phyloP scores from a whole-genome alignment of 2,797 vertebrate genomes.

The Lophotriccus pileatus region DNA sequence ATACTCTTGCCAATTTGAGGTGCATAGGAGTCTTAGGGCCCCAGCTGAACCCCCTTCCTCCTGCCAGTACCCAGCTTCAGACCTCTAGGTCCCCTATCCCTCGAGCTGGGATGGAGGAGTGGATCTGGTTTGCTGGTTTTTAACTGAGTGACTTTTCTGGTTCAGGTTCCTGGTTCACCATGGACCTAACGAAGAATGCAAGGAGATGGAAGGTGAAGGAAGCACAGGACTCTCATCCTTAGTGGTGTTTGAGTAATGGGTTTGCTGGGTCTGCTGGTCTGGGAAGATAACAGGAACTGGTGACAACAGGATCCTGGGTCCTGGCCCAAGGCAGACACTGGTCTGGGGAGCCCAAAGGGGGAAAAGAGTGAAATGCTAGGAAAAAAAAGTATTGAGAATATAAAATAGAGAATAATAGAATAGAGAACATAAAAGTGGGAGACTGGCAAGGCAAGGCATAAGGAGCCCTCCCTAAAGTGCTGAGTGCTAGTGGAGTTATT shows the following conservation, averaged over 20 bases:
- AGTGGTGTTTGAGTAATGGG: background rate
- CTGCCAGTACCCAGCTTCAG: background rate
- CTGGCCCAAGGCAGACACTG: background rate
- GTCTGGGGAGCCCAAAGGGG: background rate
- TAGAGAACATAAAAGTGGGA: too few relatives aligned
- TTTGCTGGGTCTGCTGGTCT: background rate
- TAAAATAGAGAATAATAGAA: background rate
- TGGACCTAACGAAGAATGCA: background rate
- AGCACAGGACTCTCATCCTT: background rate
- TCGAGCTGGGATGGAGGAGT: background rate
- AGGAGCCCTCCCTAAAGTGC: background rate
- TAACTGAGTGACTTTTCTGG: background rate
- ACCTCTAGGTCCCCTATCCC: background rate
- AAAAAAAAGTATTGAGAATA: background rate
- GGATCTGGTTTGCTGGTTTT: background rate
- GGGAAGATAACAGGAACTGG: background rate
- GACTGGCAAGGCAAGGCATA: background rate
- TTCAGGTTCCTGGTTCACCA: background rate
- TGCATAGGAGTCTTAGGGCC: background rate
- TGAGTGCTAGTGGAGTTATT: background rate
- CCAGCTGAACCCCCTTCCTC: background rate
- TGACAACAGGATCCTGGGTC: background rate
- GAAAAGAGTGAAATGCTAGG: background rate
- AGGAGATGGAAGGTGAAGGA: conserved; percentile 6
- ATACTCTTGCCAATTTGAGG: background rate